Conservation (phyloP, 2,113 vertebrate genomes). For the Raja brachyura region DNA sequence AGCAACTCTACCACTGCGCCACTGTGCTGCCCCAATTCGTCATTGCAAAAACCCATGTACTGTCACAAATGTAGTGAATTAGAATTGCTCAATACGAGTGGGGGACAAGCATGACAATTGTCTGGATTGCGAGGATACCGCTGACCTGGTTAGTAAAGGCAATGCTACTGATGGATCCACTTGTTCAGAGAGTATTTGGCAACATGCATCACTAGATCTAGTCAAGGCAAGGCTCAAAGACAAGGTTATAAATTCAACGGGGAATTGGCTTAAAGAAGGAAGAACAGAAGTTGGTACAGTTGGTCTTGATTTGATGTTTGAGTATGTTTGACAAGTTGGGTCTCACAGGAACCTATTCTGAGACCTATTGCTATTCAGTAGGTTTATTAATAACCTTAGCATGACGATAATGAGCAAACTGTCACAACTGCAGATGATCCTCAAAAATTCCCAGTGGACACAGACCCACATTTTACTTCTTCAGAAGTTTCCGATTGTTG, state of each 20-base stretch:
- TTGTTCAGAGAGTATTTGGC: neutral
- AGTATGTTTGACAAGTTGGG: neutral
- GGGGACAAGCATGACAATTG: too few relatives aligned
- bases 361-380: neutral
- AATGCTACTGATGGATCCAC: neutral
- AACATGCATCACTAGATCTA: slow-evolving; percentile 3
- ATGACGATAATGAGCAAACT: slow-evolving; percentile 1
- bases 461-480: too few relatives aligned
- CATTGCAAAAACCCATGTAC: too few relatives aligned
- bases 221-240: neutral
- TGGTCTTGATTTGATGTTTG: neutral
- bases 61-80: neutral
- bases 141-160: neutral
- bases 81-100: neutral
- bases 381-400: slow-evolving; percentile 14
- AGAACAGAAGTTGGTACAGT: neutral
- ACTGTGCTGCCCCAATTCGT: too few relatives aligned
- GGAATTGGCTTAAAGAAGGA: neutral
- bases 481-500: neutral
- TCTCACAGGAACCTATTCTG: neutral
- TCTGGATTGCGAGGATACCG: neutral
- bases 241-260: neutral
- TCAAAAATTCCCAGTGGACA: neutral
- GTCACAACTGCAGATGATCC: neutral
- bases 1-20: too few relatives aligned